Evolutionary conservation across 2,113 vertebrate genomes (phyloP), one percentile per base, ranked within the genome.

Genomic region (Glareola pratincola): DNA sequence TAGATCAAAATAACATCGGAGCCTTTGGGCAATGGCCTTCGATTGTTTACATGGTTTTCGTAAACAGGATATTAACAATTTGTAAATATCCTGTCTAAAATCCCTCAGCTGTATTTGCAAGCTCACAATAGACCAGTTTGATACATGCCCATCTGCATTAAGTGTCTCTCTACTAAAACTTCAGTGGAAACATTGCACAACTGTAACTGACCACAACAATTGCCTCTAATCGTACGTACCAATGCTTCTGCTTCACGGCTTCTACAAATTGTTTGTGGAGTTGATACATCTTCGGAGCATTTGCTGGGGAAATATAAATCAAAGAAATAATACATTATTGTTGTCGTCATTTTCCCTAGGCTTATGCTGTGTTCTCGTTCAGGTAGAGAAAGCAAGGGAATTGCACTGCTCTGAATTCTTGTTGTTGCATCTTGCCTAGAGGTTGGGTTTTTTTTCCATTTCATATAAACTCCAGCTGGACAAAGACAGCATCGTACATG

Each of bases 1-100:
- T 51, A 87, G 53, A 22, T 75, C 24, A 22, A 63, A 75, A 39
- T 23, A 72, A 75, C 47, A n/a, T 1, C 0, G 1, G 24, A 36
- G 79, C 54, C 90, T 92, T n/a, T 90, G 91, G 91, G 95, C 87
- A 95, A 90, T 0, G 11, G 87, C 80, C 64, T 94, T 75, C 3
- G 5, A 85, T 76, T 85, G 96, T 92, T 95, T 95, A 95, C 66
- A 7, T 0, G 9, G 39, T 7, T 92, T 90, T 57, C 54, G 57
- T 96, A 97, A 97, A 97, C 96, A 97, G 97, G 97, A 97, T 88
- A 75, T 54, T 90, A 54, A 39, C 57, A 9, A 36, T 39, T 62
- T 76, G 37, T 95, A 97, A 97, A 97, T 90, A 95, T 51, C 74
- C 94, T 63, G 71, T 15, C 66, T 37, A 45, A 83, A 90, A 47